Conservation (phyloP, 2,113 vertebrate species). For the Tragelaphus buxtoni region DNA sequence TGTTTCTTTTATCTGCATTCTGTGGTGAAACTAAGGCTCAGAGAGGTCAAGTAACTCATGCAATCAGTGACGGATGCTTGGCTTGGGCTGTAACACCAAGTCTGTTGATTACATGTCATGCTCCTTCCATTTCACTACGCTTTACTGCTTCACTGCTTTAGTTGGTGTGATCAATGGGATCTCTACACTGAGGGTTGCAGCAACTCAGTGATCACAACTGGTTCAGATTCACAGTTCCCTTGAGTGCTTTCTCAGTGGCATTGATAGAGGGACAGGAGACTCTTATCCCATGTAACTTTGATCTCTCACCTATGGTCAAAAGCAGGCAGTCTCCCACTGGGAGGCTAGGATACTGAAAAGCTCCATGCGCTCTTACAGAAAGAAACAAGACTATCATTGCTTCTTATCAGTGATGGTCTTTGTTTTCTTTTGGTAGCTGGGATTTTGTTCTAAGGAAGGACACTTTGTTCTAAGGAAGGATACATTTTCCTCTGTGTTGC, state of each 20-base stretch:
- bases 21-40: neutral
- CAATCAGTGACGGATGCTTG: neutral
- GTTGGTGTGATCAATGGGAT: neutral
- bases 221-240: neutral
- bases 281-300: neutral
- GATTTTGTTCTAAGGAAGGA: slow-evolving; percentile 23
- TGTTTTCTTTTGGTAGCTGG: neutral
- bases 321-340: neutral
- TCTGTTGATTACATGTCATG: neutral
- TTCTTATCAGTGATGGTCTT: neutral
- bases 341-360: neutral
- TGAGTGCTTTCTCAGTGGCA: neutral
- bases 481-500: neutral
- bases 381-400: neutral
- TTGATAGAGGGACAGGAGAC: neutral
- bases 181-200: neutral
- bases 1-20: neutral
- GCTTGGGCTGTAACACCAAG: neutral
- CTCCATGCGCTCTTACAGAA: neutral
- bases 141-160: neutral
- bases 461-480: neutral
- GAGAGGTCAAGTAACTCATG: neutral
- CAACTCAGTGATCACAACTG: neutral
- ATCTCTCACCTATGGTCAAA: neutral
- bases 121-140: neutral